Evolutionary conservation across 2,113 vertebrate species (phyloP).

Genomic region (Corydoras maculifer): DNA sequence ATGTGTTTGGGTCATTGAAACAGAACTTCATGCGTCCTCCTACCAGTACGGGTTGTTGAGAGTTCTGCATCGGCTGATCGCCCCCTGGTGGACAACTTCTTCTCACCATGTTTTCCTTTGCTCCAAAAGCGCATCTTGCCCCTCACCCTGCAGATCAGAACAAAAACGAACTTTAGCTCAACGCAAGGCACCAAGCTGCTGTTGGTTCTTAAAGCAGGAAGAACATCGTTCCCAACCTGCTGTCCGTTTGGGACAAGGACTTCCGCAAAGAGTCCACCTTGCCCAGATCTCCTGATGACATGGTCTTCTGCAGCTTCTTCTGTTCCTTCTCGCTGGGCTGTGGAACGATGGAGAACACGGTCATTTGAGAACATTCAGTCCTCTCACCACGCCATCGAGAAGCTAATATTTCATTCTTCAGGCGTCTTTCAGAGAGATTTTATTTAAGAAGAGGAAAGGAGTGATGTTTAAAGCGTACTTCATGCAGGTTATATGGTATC

Average conservation of each 20-base stretch:
- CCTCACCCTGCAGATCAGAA: slow-evolving; percentile 66
- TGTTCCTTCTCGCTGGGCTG: slow-evolving; percentile 70
- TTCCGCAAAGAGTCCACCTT: slow-evolving; percentile 72
- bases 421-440: not conserved
- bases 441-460: not conserved
- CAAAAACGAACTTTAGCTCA: too few species aligned
- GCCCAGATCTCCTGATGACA: slow-evolving; percentile 89
- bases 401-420: too few species aligned
- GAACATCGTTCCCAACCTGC: slow-evolving; percentile 64
- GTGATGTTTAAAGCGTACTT: not conserved
- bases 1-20: too few species aligned
- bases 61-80: slow-evolving; percentile 29
- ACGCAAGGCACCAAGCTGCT: too few species aligned
- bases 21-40: not conserved
- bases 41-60: slow-evolving; percentile 23
- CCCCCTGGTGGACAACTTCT: slow-evolving; percentile 66
- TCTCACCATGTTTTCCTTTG: slow-evolving; percentile 83
- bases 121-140: slow-evolving; percentile 92
- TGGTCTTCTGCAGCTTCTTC: slow-evolving; percentile 81
- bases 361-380: too few species aligned
- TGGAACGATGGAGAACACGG: not conserved
- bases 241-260: slow-evolving; percentile 61
- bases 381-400: too few species aligned
- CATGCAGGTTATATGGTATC: slow-evolving; percentile 17
- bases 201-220: too few species aligned